Conservation (phyloP, 30 jellyfish, hydroid and myxozoan species). For the Chrysaora quinquecirrha region DNA sequence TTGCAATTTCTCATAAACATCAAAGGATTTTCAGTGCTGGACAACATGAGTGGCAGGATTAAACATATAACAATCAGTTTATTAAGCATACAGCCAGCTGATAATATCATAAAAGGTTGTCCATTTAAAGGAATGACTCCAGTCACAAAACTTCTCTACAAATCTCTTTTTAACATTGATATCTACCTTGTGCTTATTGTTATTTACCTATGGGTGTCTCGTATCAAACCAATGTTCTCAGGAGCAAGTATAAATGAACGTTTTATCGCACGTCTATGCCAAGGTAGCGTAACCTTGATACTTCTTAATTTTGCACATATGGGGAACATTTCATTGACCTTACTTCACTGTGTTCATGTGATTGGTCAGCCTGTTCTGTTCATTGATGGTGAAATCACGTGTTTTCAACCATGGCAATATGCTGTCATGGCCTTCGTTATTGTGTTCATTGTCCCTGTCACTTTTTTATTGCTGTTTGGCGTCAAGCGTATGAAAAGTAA, state of each 20-base stretch:
- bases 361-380: slow-evolving; percentile 16
- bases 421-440: slow-evolving; percentile 6
- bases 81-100: slow-evolving; percentile 15
- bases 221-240: neutral
- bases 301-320: slow-evolving; percentile 14
- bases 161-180: neutral
- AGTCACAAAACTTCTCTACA: slow-evolving; percentile 25
- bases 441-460: slow-evolving; percentile 16
- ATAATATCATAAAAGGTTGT: slow-evolving; percentile 8
- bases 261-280: slow-evolving; percentile 13
- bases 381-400: slow-evolving; percentile 57
- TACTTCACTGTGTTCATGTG: slow-evolving; percentile 34
- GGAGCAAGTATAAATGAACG: neutral
- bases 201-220: neutral
- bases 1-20: slow-evolving; percentile 10
- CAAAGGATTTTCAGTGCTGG: neutral
- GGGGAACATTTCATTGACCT: slow-evolving; percentile 12
- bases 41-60: neutral
- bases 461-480: slow-evolving; percentile 7
- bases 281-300: slow-evolving; percentile 12
- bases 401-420: slow-evolving; percentile 48
- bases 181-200: slow-evolving; percentile 4
- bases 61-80: neutral
- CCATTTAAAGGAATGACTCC: slow-evolving; percentile 40
- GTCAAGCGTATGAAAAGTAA: neutral